Conservation (phyloP, 2,888 invertebrate species). For the Stenchaetothrips biformis region DNA sequence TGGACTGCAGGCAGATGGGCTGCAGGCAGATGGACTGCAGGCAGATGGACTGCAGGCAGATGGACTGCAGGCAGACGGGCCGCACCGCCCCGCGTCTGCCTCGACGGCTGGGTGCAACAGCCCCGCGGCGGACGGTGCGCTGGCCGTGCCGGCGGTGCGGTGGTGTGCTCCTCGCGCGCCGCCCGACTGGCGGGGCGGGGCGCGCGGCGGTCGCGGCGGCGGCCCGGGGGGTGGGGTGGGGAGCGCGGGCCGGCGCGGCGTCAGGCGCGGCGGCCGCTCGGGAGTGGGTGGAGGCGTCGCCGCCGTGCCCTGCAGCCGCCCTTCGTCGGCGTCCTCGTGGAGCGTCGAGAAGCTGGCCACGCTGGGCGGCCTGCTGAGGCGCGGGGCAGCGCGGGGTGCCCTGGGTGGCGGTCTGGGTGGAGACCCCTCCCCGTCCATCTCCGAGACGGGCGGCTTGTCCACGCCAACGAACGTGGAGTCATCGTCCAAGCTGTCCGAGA, state of each 20-base stretch:
- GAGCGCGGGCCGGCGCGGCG: constrained; percentile 33
- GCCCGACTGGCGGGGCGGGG: constrained; percentile 40
- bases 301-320: not conserved
- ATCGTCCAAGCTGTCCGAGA: constrained; percentile 2
- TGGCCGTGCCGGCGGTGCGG: not conserved
- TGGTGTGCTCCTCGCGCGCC: constrained; percentile 40
- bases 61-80: too few species aligned
- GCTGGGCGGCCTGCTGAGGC: not conserved
- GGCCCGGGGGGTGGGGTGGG: constrained; percentile 39
- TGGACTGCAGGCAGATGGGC: too few species aligned
- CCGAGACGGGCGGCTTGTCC: not conserved
- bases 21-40: too few species aligned
- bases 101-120: not conserved
- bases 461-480: not conserved
- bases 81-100: too few species aligned
- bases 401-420: not conserved
- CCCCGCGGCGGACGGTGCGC: not conserved
- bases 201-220: constrained; percentile 51
- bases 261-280: constrained; percentile 6
- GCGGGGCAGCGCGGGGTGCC: not conserved
- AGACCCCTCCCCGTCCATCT: not conserved
- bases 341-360: constrained; percentile 10
- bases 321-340: not conserved
- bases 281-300: constrained; percentile 24
- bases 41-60: too few species aligned